phyloP scores from a whole-genome alignment of 2,113 vertebrate species.

The Hassar affinis region DNA sequence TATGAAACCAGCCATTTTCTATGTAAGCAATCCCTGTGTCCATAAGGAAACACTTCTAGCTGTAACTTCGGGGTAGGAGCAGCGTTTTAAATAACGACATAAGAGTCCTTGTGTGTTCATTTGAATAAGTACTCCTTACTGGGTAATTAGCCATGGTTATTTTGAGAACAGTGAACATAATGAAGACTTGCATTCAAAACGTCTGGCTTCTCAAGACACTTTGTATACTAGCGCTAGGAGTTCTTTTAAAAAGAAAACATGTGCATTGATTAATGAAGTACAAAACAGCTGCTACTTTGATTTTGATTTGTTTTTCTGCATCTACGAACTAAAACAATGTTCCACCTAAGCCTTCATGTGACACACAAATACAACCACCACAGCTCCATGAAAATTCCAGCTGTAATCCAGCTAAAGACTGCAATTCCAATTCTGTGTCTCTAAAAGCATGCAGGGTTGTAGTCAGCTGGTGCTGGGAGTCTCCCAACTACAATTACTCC shows the following conservation, averaged over 20 bases:
- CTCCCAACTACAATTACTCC: conserved; percentile 71
- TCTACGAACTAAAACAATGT: not conserved
- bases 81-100: conserved; percentile 51
- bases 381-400: conserved; percentile 22
- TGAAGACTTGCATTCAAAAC: not conserved
- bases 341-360: conserved; percentile 3
- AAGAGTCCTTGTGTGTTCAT: conserved; percentile 30
- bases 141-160: conserved; percentile 16
- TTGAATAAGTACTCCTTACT: conserved; percentile 36
- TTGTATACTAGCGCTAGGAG: not conserved
- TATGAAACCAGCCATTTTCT: conserved; percentile 56
- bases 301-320: not conserved
- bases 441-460: conserved; percentile 36
- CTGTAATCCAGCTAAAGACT: conserved; percentile 14
- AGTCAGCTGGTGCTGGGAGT: conserved; percentile 67
- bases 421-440: conserved; percentile 28
- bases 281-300: not conserved
- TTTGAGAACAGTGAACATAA: conserved; percentile 19
- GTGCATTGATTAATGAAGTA: not conserved
- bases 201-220: not conserved
- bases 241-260: not conserved
- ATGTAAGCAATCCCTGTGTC: conserved; percentile 52
- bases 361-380: not conserved
- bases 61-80: conserved; percentile 50
- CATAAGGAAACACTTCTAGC: conserved; percentile 57